A percentile compares a stretch with the other conserved stretches of the same genome.
phyloP scores from a whole-genome alignment of 2,797 vertebrate genomes.

The Eremophila alpestris region DNA sequence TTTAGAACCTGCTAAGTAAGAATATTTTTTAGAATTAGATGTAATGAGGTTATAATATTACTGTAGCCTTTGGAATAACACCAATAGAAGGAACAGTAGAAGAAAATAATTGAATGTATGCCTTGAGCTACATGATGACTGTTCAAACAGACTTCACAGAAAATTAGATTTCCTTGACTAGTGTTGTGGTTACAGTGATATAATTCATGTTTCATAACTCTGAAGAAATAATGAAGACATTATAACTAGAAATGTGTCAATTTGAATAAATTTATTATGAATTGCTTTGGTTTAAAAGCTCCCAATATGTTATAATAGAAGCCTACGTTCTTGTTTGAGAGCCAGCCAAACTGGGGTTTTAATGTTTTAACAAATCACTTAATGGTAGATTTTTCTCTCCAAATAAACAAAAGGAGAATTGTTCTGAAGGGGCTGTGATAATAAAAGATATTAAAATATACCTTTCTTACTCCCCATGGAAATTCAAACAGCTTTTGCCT shows the following conservation, averaged over 20 bases:
- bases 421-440: neutral
- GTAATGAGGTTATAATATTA: neutral
- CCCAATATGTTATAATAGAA: conserved; percentile 64
- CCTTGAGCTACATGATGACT: conserved; percentile 32
- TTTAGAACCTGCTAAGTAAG: neutral
- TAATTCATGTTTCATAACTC: conserved; percentile 64
- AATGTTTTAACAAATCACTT: conserved; percentile 21
- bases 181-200: conserved; percentile 48
- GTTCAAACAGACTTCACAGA: conserved; percentile 29
- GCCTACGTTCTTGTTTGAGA: conserved; percentile 51
- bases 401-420: neutral
- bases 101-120: conserved; percentile 24
- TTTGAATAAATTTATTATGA: conserved; percentile 65
- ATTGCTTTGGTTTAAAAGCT: conserved; percentile 61
- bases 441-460: neutral
- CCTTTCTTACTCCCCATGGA: neutral
- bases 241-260: conserved; percentile 61
- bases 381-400: neutral
- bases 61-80: neutral
- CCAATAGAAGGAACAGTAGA: neutral
- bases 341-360: conserved; percentile 36
- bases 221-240: conserved; percentile 64
- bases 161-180: conserved; percentile 55
- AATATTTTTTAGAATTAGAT: neutral
- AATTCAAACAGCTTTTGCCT: neutral